Base-by-base conservation (phyloP, 2,113 vertebrate species). In the Larimichthys crocea region DNA sequence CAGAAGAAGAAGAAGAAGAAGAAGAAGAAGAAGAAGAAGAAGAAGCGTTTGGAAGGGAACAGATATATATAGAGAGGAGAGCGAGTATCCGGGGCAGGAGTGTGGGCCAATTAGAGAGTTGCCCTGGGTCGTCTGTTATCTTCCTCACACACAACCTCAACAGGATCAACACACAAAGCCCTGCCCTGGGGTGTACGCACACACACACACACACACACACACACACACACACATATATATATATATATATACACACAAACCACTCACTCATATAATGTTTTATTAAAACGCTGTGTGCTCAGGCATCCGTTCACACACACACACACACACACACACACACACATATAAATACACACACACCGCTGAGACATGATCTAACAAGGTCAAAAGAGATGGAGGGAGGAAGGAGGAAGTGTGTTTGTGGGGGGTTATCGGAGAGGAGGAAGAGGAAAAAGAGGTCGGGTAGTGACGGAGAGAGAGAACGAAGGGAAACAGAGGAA, bases 41-140 rank as follows among this genome's bases (percentile, higher is more conserved):
- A 40, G 61, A 6, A 11, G 16, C 6, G 20, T 69, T 85, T 87
- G 77, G 87, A 74, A 73, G 24, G 42, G 72, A 80, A 24, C 59
- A 84, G 77, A 82, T 71, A 79, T 69, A 81, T 80, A 82, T 31
- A 72, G 24, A 86, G 67, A 76, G 78, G 68, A 55, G 65, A 82
- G 83, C 20, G 42, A 79, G 80, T 53, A 90, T 89, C 79, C 82
- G 2, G 88, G 86, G 89, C 80, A 87, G 52, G 62, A 90, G 87
- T 10, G 68, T 6, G 53, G 88, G 89, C 92, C 92, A 93, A 93
- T 93, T 90, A 93, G 83, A 93, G 84, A 76, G 74, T 20, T 55
- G 89, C 92, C 86, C 81, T 70, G 50, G 88, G 89, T 90, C 17
- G 84, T 89, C 81, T 85, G 83, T 92, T 93, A 93, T 93, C 92